Evolutionary conservation across 2,797 vertebrate species (phyloP).

Genomic region (Hemitrygon akajei): DNA sequence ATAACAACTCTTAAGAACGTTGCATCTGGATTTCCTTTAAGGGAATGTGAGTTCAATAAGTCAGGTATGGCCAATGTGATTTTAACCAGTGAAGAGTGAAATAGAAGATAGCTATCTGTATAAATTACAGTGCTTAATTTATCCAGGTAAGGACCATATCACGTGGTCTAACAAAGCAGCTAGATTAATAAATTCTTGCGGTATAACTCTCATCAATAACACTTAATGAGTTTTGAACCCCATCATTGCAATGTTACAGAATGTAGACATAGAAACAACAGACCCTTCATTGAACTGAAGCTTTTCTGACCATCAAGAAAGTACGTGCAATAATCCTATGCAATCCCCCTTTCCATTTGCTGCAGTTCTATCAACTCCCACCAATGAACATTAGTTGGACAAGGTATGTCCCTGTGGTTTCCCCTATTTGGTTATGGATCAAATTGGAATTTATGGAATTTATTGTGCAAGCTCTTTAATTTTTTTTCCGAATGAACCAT

Average conservation of each 20-base stretch:
- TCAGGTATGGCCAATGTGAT: constrained; percentile 49
- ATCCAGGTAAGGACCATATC: not conserved
- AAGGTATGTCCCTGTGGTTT: too few species aligned
- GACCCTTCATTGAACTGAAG: too few species aligned
- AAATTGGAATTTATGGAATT: too few species aligned
- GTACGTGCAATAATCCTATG: too few species aligned
- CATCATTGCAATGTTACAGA: not conserved
- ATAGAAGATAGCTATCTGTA: not conserved
- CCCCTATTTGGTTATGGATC: too few species aligned
- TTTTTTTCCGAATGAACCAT: too few species aligned
- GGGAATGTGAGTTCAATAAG: constrained; percentile 56
- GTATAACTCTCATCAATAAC: not conserved
- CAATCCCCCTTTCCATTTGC: too few species aligned
- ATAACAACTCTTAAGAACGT: constrained; percentile 51
- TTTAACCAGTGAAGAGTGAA: not conserved
- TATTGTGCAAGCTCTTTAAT: too few species aligned
- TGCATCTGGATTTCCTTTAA: constrained; percentile 63
- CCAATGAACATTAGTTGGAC: too few species aligned
- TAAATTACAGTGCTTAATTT: not conserved
- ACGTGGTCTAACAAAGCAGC: too few species aligned
- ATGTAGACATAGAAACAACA: not conserved
- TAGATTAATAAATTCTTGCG: not conserved
- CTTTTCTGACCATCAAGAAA: too few species aligned
- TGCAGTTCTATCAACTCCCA: too few species aligned
- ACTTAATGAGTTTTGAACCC: not conserved